Evolutionary conservation across 1,140 invertebrate genomes (phyloP).

Genomic region (Lutraria rhynchaena): DNA sequence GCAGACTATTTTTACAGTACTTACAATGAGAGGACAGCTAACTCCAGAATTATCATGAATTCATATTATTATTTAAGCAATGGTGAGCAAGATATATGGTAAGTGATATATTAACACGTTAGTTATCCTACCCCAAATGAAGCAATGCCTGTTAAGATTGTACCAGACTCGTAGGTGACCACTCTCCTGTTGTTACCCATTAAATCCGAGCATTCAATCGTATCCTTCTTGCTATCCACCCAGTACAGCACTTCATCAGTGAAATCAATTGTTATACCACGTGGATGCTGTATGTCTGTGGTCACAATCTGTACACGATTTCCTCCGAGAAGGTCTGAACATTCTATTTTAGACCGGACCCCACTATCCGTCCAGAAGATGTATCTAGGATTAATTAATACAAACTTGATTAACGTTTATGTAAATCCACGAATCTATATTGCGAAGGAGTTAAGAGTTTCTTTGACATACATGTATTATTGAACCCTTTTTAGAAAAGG

Average conservation of each 20-base stretch:
- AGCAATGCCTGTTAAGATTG: slow-evolving; percentile 74
- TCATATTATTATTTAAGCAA: no score
- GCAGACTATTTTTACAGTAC: no score
- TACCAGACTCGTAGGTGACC: slow-evolving; percentile 64
- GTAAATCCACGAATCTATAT: no score
- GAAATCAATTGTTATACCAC: slow-evolving; percentile 97
- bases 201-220: slow-evolving; percentile 94
- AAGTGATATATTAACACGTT: no score
- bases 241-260: slow-evolving; percentile 95
- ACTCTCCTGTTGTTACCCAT: slow-evolving; percentile 86
- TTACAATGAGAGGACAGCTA: no score
- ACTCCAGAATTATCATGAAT: no score
- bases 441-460: no score
- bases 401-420: no score
- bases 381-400: no score
- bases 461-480: no score
- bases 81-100: no score
- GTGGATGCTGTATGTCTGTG: slow-evolving; percentile 93
- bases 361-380: slow-evolving; percentile 91
- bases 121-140: slow-evolving; percentile 68
- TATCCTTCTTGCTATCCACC: slow-evolving; percentile 96
- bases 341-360: slow-evolving; percentile 93
- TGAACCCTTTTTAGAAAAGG: no score
- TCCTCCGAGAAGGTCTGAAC: slow-evolving; percentile 93
- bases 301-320: slow-evolving; percentile 88